phyloP scores from a whole-genome alignment of 1,140 invertebrate species.

The Saccostrea glomerata region DNA sequence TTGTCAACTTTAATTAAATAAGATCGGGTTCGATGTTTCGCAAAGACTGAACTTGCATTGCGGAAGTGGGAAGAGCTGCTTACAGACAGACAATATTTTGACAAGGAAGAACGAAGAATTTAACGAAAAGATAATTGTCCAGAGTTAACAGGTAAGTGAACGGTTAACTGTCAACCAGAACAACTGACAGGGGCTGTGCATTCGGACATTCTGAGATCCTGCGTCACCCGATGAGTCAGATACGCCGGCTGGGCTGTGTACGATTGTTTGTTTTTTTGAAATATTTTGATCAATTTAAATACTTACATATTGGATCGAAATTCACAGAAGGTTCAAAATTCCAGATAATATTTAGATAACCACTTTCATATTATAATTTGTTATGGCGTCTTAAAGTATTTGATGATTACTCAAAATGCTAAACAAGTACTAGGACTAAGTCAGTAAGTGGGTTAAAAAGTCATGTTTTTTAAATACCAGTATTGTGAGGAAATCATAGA shows the following conservation, averaged over 20 bases:
- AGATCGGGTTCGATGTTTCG: not conserved
- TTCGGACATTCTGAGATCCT: not conserved
- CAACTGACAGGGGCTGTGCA: not conserved
- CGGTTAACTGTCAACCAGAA: not conserved
- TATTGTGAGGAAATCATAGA: no score
- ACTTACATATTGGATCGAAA: no score
- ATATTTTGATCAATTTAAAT: no score
- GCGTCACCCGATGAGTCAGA: not conserved
- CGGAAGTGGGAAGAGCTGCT: constrained; percentile 20
- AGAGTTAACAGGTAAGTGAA: not conserved
- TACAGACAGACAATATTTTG: constrained; percentile 9
- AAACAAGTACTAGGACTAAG: no score
- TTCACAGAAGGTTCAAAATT: no score
- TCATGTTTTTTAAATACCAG: no score
- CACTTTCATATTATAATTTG: no score
- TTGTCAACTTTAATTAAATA: constrained; percentile 3
- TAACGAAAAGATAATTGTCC: not conserved
- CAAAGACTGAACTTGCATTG: not conserved
- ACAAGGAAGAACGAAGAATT: not conserved
- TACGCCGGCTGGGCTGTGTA: not conserved
- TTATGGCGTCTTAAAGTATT: no score
- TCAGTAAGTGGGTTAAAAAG: no score
- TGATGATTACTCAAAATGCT: no score
- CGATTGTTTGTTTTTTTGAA: no score
- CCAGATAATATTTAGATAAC: no score